Evolutionary conservation across 2,113 vertebrate species (phyloP), one percentile per base, ranked within the genome.

Genomic region (Piprites chloris): DNA sequence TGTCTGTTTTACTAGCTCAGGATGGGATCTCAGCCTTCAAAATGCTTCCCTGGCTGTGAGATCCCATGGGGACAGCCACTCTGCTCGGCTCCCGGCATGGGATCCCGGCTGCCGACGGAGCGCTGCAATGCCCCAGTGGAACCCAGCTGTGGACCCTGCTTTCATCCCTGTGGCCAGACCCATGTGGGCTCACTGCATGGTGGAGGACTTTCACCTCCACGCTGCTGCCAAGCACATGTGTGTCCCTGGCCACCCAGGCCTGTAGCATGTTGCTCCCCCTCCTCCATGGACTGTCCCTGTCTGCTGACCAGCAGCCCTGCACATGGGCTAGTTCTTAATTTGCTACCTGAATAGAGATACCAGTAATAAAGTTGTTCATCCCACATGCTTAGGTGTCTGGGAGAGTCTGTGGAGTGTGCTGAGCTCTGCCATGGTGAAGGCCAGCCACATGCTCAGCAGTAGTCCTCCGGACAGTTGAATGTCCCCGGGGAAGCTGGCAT

Each of bases 311-410:
- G 71, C 62, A 88, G 88, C 85, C 85, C 71, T 2, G 1, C 42
- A 62, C n/a, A 49, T 0, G 35, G 95, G 79, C 83, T 92, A 12
- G 33, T 42, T 86, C 80, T 83, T 72, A 84, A 76, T 90, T 77
- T 90, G 92, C 63, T 65, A 80, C 65, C 33, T 62, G 20, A n/a
- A 65, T 61, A 81, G 24, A 84, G 46, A 7, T 62, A 66, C 1
- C 63, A 2, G 24, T 92, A 97, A 97, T 96, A 97, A 97, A 97
- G 55, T 42, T 86, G 68, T 80, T 95, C 59, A 67, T 89, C 39
- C 68, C 59, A 84, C 22, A 15, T 1, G 0, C 15, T 67, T 0
- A 0, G 12, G 35, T 79, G 8, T 35, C 30, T 0, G 2, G 61
- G 68, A 85, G 39, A 87, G 27, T 94, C 12, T 95, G 28, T 91